Base-by-base conservation (phyloP, 2,113 vertebrate genomes). In the Promerops cafer region DNA sequence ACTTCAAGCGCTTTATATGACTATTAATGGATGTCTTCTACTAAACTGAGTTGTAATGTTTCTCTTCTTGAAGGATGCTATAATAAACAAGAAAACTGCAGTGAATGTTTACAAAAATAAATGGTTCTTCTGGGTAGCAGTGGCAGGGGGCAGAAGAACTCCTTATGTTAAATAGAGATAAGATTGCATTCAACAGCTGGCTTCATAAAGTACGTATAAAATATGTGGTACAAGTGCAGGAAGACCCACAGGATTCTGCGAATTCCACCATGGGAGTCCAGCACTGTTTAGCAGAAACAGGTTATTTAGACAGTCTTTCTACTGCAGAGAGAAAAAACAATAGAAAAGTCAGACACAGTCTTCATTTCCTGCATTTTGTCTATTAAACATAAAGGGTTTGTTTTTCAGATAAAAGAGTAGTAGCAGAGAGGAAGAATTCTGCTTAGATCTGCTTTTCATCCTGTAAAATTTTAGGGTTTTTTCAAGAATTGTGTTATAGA, bases 171-270 rank as follows among this genome's bases (percentile, higher is more conserved):
- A 92, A n/a, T 75, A 86, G 37, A 90, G 40, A 63, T 59, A 83
- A 93, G 76, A 90, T 45, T 89, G 22, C 40, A 76, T 78, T 86
- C 74, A 95, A 74, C 80, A 96, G 80, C 77, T 96, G 93, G 79
- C 83, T 94, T 88, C 83, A 92, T 88, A 83, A 93, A 77, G 19
- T 22, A 70, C 7, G 0, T 81, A 87, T 82, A 86, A 95, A 95
- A 96, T 86, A 72, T 70, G 56, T 28, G 52, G 30, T 39, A 59
- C 82, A 89, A 95, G 40, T 44, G 37, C 22, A 40, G n/a, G 24
- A 94, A 87, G 81, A 91, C 76, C 22, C 56, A 85, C 22, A 93
- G 70, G 69, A 94, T 94, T 83, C 90, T 45, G n/a, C 49, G 63
- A 86, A 31, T 83, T 74, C 69, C 78, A 84, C 91, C 40, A 44